A percentile compares a stretch with the other conserved stretches of the same genome.
Evolutionary conservation across 1,140 invertebrate species (phyloP).

Genomic region (Apolygus lucorum): DNA sequence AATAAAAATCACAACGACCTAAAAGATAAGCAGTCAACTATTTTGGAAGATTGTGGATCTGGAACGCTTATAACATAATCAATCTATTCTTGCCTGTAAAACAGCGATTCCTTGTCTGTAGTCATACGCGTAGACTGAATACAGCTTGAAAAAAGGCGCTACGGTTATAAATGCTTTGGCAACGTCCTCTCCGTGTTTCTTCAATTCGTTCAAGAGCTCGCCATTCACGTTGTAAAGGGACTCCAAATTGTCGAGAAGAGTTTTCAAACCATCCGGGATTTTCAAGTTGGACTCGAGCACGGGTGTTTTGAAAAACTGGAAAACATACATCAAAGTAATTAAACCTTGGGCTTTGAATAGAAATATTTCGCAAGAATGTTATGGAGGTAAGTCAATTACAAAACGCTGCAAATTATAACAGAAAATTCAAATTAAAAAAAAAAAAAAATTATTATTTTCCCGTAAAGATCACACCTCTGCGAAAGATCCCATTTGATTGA

Average conservation of each 20-base stretch:
- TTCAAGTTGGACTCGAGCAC: conserved; percentile 50
- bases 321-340: conserved; percentile 34
- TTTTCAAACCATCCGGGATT: conserved; percentile 45
- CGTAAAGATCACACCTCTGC: too few relatives aligned
- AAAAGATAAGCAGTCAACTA: too few relatives aligned
- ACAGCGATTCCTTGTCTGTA: conserved; percentile 46
- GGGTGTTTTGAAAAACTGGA: conserved; percentile 58
- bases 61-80: too few relatives aligned
- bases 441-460: too few relatives aligned
- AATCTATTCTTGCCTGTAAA: conserved; percentile 35
- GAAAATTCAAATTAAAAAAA: too few relatives aligned
- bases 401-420: too few relatives aligned
- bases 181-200: conserved; percentile 50
- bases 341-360: too few relatives aligned
- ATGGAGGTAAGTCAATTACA: too few relatives aligned
- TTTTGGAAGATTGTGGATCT: too few relatives aligned
- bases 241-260: conserved; percentile 60
- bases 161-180: conserved; percentile 57
- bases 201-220: conserved; percentile 54
- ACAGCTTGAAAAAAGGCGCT: conserved; percentile 67
- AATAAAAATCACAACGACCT: too few relatives aligned
- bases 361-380: too few relatives aligned
- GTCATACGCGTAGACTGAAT: conserved; percentile 67
- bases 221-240: conserved; percentile 62
- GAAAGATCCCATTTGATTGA: too few relatives aligned